Percentiles rank a stretch among this genome's conserved stretches.
Evolutionary conservation across 1,140 invertebrate genomes (phyloP).

Genomic region (Zaprionus inermis): DNA sequence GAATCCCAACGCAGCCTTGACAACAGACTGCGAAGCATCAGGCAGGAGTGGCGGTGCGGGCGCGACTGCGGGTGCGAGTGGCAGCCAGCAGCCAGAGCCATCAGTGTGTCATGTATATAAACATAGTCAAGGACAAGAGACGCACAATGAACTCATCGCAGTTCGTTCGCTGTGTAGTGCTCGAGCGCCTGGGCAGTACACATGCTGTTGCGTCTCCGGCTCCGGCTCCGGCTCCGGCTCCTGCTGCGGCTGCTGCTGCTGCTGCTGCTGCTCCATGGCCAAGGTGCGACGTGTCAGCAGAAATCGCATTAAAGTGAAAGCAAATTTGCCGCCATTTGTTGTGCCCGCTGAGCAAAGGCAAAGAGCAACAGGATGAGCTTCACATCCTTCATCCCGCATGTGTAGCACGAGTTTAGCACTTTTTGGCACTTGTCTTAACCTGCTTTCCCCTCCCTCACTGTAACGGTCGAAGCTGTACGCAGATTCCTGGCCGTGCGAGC

Average conservation of each 20-base stretch:
- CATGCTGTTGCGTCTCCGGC: conserved; percentile 1
- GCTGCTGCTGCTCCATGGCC: conserved; percentile 8
- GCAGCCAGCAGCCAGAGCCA: conserved; percentile 5
- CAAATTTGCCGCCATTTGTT: conserved; percentile 43
- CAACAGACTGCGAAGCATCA: conserved; percentile 14
- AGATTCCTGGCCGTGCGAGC: conserved; percentile 7
- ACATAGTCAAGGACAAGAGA: conserved; percentile 50
- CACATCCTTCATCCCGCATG: conserved; percentile 4
- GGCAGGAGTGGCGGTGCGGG: background rate
- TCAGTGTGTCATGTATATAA: conserved; percentile 24
- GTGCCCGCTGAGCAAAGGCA: conserved; percentile 18
- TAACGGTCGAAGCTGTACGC: background rate
- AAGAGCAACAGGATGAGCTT: conserved; percentile 42
- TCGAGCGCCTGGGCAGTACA: conserved; percentile 14
- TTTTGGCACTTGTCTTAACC: conserved; percentile 31
- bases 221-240: too few species aligned
- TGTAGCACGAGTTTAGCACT: conserved; percentile 29
- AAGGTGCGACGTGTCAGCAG: conserved; percentile 57
- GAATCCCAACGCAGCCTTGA: conserved; percentile 31
- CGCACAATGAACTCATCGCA: conserved; percentile 52
- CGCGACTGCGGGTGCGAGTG: background rate
- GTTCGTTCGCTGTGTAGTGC: background rate
- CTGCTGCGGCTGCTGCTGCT: background rate
- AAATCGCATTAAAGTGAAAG: conserved; percentile 53
- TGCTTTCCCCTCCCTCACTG: background rate